These are phyloP conservation scores for Discoglossus pictus DNA, from an alignment of 2,797 vertebrate genomes.

Conservation along the genomic window DNA sequence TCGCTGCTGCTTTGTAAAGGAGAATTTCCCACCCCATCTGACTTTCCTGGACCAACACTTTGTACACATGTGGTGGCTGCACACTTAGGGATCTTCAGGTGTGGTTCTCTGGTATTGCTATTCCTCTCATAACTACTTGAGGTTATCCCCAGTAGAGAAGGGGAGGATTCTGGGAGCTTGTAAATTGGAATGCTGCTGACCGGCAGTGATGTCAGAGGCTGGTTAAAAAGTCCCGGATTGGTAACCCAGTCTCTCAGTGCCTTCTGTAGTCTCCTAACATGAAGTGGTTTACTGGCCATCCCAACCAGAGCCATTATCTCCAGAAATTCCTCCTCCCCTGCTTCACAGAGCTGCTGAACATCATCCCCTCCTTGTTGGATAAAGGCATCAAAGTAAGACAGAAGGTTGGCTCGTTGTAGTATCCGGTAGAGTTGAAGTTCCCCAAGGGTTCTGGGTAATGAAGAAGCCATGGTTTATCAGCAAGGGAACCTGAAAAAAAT, in stretches of 20 bases:
- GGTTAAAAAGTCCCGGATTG: slow-evolving; percentile 94
- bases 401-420: slow-evolving; percentile 92
- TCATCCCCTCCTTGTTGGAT: slow-evolving; percentile 98
- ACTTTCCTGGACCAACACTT: slow-evolving; percentile 76
- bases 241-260: slow-evolving; percentile 96
- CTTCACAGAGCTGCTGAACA: slow-evolving; percentile 97
- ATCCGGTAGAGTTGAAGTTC: slow-evolving; percentile 97
- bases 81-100: slow-evolving; percentile 85
- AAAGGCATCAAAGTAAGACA: slow-evolving; percentile 98
- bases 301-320: slow-evolving; percentile 98
- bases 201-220: slow-evolving; percentile 90
- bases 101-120: slow-evolving; percentile 73
- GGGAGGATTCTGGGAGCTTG: slow-evolving; percentile 89
- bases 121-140: slow-evolving; percentile 76
- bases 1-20: slow-evolving; percentile 66
- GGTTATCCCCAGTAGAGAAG: slow-evolving; percentile 75
- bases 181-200: slow-evolving; percentile 98
- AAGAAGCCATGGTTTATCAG: slow-evolving; percentile 86
- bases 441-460: slow-evolving; percentile 93
- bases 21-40: slow-evolving; percentile 68
- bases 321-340: slow-evolving; percentile 96
- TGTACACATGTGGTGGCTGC: slow-evolving; percentile 78
- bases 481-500: slow-evolving; percentile 55
- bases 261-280: slow-evolving; percentile 94
- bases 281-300: slow-evolving; percentile 97